phyloP scores from a whole-genome alignment of 2,113 vertebrate genomes.

The Oryctolagus cuniculus region mOryCun1.1 NC_091441.1:56535501-56536000 shows the following conservation, averaged over 20 bases:
- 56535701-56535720: slow-evolving; percentile 52
- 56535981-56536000: too few species aligned
- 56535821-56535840: not conserved
- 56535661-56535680: slow-evolving; percentile 65
- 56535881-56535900: too few species aligned
- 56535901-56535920: too few species aligned
- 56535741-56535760: slow-evolving; percentile 20
- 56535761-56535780: slow-evolving; percentile 29
- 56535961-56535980: too few species aligned
- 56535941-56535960: too few species aligned
- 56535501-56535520: not conserved
- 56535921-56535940: too few species aligned
- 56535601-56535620: slow-evolving; percentile 49
- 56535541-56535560: slow-evolving; percentile 50
- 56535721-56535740: slow-evolving; percentile 57
- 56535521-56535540: slow-evolving; percentile 24
- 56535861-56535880: too few species aligned
- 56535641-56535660: slow-evolving; percentile 76
- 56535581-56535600: slow-evolving; percentile 27
- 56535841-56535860: too few species aligned
- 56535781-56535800: slow-evolving; percentile 3
- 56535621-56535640: slow-evolving; percentile 53
- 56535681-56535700: slow-evolving; percentile 65
- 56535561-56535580: slow-evolving; percentile 28
- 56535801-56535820: slow-evolving; percentile 23